These are phyloP conservation scores for Pontoporia blainvillei DNA, from an alignment of 2,113 vertebrate species.

Conservation along the genomic window DNA sequence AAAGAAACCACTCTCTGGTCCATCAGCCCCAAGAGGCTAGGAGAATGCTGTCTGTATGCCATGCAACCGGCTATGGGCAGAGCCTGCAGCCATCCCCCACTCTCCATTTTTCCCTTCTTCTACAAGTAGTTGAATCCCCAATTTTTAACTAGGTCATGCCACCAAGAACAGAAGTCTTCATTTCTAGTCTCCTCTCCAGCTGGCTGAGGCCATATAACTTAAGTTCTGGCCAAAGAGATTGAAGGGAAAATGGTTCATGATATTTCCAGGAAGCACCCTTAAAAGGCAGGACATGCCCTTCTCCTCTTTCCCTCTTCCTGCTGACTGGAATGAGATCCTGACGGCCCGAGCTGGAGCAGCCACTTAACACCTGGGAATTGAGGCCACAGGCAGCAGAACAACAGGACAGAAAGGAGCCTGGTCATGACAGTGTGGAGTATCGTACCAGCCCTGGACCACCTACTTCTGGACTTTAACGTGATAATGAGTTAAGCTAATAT, in stretches of 20 bases:
- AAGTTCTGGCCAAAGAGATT: background rate
- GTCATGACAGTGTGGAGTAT: background rate
- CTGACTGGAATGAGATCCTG: background rate
- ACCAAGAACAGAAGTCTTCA: background rate
- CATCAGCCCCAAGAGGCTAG: background rate
- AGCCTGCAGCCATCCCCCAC: background rate
- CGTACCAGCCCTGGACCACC: background rate
- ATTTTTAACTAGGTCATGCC: background rate
- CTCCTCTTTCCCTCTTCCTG: background rate
- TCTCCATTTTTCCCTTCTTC: background rate
- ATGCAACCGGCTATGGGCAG: background rate
- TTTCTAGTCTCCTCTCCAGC: background rate
- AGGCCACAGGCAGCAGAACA: background rate
- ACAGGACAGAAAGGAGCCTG: background rate
- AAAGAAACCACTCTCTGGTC: background rate
- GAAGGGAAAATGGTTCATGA: background rate
- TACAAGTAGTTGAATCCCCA: background rate
- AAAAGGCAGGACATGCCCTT: background rate
- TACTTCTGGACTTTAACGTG: background rate
- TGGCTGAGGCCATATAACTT: background rate
- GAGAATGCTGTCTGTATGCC: background rate
- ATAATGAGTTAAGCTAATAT: background rate
- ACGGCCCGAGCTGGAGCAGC: background rate
- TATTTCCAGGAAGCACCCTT: background rate
- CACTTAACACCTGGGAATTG: background rate